Percentiles rank a stretch among this genome's conserved stretches.
phyloP scores from a whole-genome alignment of 1,140 invertebrate species.

The Brachionus plicatilis region DNA sequence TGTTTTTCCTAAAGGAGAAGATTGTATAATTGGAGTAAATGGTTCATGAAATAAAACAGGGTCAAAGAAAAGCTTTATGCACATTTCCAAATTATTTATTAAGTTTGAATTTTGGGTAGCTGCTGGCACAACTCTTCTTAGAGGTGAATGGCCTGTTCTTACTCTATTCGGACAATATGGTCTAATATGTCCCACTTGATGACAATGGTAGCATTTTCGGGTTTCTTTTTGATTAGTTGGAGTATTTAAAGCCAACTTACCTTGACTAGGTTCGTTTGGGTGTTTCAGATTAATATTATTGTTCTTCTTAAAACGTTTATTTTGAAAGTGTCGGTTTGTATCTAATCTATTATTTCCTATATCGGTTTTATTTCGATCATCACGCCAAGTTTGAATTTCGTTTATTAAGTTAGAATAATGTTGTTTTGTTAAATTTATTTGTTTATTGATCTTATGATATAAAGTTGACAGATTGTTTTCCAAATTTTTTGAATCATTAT shows the following conservation, averaged over 20 bases:
- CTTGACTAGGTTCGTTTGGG: not conserved
- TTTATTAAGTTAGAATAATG: not conserved
- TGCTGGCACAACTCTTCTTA: not conserved
- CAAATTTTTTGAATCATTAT: too few relatives aligned
- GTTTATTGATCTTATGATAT: not conserved
- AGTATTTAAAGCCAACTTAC: not conserved
- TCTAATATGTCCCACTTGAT: not conserved
- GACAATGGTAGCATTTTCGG: too few relatives aligned
- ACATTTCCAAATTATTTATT: too few relatives aligned
- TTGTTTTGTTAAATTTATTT: not conserved
- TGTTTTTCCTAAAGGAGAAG: not conserved
- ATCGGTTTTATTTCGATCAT: not conserved
- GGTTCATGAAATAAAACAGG: not conserved
- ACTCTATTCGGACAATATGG: not conserved
- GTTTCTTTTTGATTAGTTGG: not conserved
- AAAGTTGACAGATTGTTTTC: too few relatives aligned
- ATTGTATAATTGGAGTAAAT: not conserved
- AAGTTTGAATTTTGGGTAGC: not conserved
- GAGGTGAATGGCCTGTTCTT: not conserved
- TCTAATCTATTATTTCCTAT: too few relatives aligned
- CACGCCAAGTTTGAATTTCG: not conserved
- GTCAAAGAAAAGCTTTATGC: constrained; percentile 6
- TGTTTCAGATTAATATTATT: not conserved
- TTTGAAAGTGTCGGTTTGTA: not conserved
- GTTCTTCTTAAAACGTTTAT: not conserved